These are phyloP conservation scores for Trachelus stipa DNA, from an alignment of 2,888 invertebrate species.

Conservation along the genomic window DNA sequence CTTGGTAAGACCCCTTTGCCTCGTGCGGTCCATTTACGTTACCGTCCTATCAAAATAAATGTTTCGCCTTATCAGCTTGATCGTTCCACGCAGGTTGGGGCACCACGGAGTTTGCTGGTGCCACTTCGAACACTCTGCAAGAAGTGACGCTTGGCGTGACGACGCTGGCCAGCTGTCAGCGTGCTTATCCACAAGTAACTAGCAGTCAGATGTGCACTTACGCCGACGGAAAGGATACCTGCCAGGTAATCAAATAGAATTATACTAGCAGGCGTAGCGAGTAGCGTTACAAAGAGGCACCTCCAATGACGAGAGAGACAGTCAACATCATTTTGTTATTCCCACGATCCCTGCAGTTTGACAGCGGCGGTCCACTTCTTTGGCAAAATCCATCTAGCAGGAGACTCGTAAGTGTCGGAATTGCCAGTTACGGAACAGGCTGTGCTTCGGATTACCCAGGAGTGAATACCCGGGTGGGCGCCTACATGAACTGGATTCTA, in stretches of 20 bases:
- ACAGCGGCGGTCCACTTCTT: constrained; percentile 71
- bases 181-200: constrained; percentile 34
- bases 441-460: constrained; percentile 70
- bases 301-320: too few species aligned
- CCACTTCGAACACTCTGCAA: constrained; percentile 67
- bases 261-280: neutral
- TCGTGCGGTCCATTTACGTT: neutral
- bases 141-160: constrained; percentile 71
- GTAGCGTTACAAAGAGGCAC: too few species aligned
- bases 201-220: constrained; percentile 68
- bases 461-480: constrained; percentile 71
- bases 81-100: constrained; percentile 72
- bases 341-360: constrained; percentile 35
- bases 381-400: constrained; percentile 66
- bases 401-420: constrained; percentile 61
- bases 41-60: neutral
- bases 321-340: neutral
- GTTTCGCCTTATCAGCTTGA: neutral
- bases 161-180: constrained; percentile 65
- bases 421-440: constrained; percentile 70
- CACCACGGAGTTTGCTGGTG: constrained; percentile 67
- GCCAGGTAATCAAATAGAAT: constrained; percentile 67
- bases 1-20: constrained; percentile 45
- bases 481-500: constrained; percentile 71
- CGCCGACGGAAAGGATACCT: constrained; percentile 69